A percentile compares a stretch with the other conserved stretches of the same genome.
Conservation (phyloP, 2,888 invertebrate species). For the Tetramorium bicarinatum region DNA sequence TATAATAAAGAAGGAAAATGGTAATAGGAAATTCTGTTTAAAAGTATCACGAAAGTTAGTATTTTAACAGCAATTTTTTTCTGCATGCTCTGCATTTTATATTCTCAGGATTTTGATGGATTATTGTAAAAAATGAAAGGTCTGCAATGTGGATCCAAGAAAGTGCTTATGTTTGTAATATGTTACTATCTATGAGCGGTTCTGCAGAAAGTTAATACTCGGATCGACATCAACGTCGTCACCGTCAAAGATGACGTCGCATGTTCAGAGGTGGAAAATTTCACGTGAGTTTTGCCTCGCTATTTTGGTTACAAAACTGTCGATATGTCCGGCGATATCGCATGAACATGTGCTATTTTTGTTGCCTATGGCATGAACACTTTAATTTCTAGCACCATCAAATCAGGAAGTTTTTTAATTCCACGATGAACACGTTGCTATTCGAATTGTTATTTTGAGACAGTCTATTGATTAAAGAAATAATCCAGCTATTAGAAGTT, state of each 20-base stretch:
- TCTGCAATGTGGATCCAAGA: neutral
- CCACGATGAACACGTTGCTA: neutral
- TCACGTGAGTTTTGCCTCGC: neutral
- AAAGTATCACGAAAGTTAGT: neutral
- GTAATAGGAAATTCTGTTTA: neutral
- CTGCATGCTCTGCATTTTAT: neutral
- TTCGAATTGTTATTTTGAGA: neutral
- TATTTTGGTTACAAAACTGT: conserved; percentile 38
- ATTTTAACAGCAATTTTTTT: conserved; percentile 14
- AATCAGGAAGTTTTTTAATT: neutral
- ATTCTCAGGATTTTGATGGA: conserved; percentile 12
- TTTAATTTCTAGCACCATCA: neutral
- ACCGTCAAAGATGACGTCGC: conserved; percentile 13
- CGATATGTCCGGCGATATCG: neutral
- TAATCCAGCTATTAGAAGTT: neutral
- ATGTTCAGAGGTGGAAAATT: conserved; percentile 26
- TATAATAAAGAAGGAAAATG: neutral
- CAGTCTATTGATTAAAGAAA: neutral
- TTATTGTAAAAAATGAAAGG: conserved; percentile 7
- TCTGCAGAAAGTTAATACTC: conserved; percentile 18
- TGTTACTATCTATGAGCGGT: neutral
- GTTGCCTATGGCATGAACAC: neutral
- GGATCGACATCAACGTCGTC: neutral
- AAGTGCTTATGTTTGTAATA: conserved; percentile 18
- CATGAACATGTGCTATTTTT: neutral